These are phyloP conservation scores for Neoarius graeffei DNA, from an alignment of 2,113 vertebrate genomes.

Conservation along the genomic window DNA sequence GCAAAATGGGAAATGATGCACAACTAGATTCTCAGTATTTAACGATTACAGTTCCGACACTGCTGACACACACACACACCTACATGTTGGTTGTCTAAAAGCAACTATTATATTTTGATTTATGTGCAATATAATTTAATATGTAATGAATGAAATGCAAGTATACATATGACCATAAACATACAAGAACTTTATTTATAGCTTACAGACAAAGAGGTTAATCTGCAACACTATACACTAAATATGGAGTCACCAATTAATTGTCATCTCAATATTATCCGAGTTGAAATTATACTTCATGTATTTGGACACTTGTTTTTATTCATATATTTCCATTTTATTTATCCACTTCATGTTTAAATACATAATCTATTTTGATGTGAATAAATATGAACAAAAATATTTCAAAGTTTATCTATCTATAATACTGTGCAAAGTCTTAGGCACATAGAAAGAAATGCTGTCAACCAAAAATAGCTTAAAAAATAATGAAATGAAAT, in stretches of 20 bases:
- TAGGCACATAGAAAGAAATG: too few relatives aligned
- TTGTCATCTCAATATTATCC: neutral
- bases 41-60: neutral
- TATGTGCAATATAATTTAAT: neutral
- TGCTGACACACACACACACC: neutral
- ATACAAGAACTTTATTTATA: neutral
- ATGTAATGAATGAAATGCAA: too few relatives aligned
- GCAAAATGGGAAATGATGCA: neutral
- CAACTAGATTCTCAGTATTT: neutral
- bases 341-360: neutral
- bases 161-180: neutral
- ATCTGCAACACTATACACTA: neutral
- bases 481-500: too few relatives aligned
- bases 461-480: too few relatives aligned
- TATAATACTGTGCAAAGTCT: too few relatives aligned
- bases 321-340: neutral
- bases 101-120: neutral
- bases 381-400: too few relatives aligned
- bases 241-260: neutral
- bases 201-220: neutral
- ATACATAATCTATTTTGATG: neutral
- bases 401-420: too few relatives aligned
- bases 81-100: neutral
- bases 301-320: neutral
- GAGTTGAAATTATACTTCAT: neutral